Evolutionary conservation across 1,140 invertebrate species (phyloP), one percentile per base, ranked within the genome.

Genomic region (Drosophila lini): DNA sequence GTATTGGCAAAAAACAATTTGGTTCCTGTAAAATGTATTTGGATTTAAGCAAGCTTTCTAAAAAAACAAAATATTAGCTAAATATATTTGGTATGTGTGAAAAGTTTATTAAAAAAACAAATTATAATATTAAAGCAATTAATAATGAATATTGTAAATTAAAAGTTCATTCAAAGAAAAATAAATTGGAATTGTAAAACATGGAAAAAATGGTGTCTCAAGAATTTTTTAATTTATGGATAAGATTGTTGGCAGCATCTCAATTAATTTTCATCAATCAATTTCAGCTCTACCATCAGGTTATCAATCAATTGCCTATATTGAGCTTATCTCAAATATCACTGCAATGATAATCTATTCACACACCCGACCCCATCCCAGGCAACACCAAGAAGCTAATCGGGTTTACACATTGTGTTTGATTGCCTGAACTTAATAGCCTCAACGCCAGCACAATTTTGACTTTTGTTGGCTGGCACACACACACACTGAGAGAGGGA

Each of bases 141-240:
- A 63, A 70, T 42, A 70, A 52, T 58, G 61, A 83, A 80, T 68
- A 86, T 65, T 86, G 75, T 86, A 86, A 74, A 76, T 68, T 68
- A 75, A 86, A 86, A 78, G 34, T 71, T 74, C 53, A 78, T 77
- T 83, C 62, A 71, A 36, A 36, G 76, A 70, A 68, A 67, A 83
- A 88, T 83, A 86, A 86, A 86, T 59, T 70, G 41, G 47, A 67
- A 88, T 70, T 88, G 77, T 64, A 68, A 89, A 74, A 67, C 19
- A 53, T 53, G 34, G 13, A 67, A 41, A 41, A 28, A 41, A 25
- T 4, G 5, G 5, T 28, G 11, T 15, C 4, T 16, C 3, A 36
- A 13, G 4, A 3, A 7, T 22, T 22, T 22, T 22, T 22, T 10
- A 1, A 9, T 19, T 38, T 42, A 7, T 11, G 16, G 6, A 10